Base-by-base conservation (phyloP, 2,113 vertebrate species). In the Fregetta grallaria region DNA sequence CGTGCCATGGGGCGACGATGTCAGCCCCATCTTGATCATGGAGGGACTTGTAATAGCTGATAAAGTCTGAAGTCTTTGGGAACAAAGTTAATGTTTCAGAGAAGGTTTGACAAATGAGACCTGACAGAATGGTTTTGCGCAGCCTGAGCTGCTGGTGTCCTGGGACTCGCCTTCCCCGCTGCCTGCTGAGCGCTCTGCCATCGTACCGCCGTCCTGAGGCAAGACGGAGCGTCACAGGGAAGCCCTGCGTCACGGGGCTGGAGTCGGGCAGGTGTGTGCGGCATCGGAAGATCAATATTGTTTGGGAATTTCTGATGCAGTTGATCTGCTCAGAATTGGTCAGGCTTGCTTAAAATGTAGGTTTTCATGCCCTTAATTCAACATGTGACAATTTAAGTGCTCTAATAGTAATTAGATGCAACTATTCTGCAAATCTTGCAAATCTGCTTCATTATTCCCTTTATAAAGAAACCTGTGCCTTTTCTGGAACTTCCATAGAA, bases 1-100 rank as follows among this genome's bases (percentile, higher is more conserved):
- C 2, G 4, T 32, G 7, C 47, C 7, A 9, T 0, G 4, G 19
- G 17, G n/a, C 3, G 1, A 8, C 0, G 25, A 13, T 11, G 36
- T 38, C 61, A 47, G 78, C 61, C 30, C 49, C 3, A 3, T 1
- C 9, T 2, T 29, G 34, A 16, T 21, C 0, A 2, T 79, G 13
- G 52, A 11, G 59, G 71, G 34, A 45, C 62, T 3, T 0, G 10
- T 4, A 4, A 18, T 3, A 8, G 62, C 63, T 49, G n/a, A 52
- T 44, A 7, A 23, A n/a, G 19, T 6, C 47, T 0, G 1, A 40
- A 30, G 20, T 18, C 47, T 55, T n/a, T 26, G 71, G 79, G 40
- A 83, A 49, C 55, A 62, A 34, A 76, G 63, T 6, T 26, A 32
- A 6, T 10, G 42, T 36, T 49, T 71, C 20, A 36, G 56, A 16